Conservation (phyloP, 2,113 vertebrate genomes). For the Indicator maculatus region DNA sequence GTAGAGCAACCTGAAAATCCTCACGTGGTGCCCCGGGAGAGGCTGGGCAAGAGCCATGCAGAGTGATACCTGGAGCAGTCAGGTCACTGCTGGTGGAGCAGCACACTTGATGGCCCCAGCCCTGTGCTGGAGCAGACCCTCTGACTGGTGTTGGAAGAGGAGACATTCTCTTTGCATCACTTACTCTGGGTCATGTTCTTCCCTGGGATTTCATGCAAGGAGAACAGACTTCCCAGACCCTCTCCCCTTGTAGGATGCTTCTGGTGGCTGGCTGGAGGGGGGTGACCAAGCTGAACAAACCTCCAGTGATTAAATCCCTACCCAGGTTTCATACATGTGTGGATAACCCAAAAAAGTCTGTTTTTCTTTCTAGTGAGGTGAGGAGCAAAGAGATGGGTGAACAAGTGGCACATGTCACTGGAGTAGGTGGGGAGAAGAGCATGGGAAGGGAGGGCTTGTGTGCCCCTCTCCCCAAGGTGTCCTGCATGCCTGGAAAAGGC, state of each 20-base stretch:
- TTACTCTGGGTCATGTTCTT: not conserved
- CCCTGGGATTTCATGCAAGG: not conserved
- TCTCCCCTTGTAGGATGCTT: not conserved
- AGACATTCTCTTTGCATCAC: not conserved
- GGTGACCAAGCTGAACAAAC: not conserved
- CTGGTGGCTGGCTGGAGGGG: not conserved
- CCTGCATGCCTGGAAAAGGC: not conserved
- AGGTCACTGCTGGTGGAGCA: not conserved
- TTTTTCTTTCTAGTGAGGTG: not conserved
- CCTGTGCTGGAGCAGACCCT: not conserved
- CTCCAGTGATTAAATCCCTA: conserved; percentile 15
- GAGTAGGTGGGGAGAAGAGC: not conserved
- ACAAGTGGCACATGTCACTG: not conserved
- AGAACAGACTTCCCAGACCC: accelerated
- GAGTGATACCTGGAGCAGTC: not conserved
- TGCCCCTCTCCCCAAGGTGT: not conserved
- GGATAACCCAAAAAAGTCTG: not conserved
- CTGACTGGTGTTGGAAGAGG: not conserved
- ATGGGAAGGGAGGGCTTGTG: not conserved
- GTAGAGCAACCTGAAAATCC: not conserved
- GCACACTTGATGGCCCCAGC: not conserved
- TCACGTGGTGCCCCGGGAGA: not conserved
- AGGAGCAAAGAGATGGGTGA: not conserved
- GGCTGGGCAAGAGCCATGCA: not conserved
- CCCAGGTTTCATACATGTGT: not conserved